Conservation (phyloP, 1,140 invertebrate genomes). For the Trichoplusia ni region DNA sequence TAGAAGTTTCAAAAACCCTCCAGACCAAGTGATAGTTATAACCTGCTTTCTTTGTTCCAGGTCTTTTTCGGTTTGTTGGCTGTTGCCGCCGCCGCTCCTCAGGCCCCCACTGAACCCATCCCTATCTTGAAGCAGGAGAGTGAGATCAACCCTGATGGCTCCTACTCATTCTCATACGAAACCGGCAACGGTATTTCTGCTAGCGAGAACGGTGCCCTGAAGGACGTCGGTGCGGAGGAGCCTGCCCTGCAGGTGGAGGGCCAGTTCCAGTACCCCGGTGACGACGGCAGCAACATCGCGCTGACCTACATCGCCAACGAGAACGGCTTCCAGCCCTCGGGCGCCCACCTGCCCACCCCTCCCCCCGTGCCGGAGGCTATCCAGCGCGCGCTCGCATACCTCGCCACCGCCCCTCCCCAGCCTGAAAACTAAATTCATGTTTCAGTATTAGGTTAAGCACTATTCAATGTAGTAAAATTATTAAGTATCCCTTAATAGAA, state of each 20-base stretch:
- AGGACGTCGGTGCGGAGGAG: conserved; percentile 77
- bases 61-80: conserved; percentile 70
- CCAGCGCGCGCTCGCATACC: conserved; percentile 81
- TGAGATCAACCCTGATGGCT: conserved; percentile 85
- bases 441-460: conserved; percentile 28
- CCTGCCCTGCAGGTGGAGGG: conserved; percentile 80
- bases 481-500: conserved; percentile 17
- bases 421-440: conserved; percentile 43
- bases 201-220: conserved; percentile 80
- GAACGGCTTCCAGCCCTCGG: conserved; percentile 83
- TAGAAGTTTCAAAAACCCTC: too few relatives aligned
- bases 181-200: conserved; percentile 83
- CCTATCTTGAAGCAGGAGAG: conserved; percentile 84
- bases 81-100: conserved; percentile 75
- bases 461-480: conserved; percentile 28
- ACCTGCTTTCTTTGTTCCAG: conserved; percentile 52
- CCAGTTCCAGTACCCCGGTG: conserved; percentile 84
- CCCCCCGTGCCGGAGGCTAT: conserved; percentile 86
- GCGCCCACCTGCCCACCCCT: conserved; percentile 84
- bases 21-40: neutral
- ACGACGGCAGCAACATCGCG: conserved; percentile 82
- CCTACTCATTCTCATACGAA: conserved; percentile 84
- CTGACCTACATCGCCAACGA: conserved; percentile 86
- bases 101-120: conserved; percentile 80
- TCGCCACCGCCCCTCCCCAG: conserved; percentile 70